These are phyloP conservation scores for Drosophila mercatorum DNA, from an alignment of 2,888 invertebrate genomes.

Conservation along the genomic window DNA sequence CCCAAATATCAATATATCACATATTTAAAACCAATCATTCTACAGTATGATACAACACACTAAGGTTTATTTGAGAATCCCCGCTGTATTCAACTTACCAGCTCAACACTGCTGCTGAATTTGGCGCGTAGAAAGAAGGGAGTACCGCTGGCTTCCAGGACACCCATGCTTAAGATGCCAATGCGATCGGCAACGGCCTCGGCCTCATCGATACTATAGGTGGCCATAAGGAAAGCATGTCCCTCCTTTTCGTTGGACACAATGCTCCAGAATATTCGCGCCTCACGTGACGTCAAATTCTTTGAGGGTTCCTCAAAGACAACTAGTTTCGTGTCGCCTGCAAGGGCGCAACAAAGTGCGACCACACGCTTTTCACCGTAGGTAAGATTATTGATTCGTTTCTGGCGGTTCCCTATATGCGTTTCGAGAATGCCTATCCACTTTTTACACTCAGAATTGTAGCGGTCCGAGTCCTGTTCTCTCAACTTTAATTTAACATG, in stretches of 20 bases:
- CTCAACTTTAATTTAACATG: constrained; percentile 88
- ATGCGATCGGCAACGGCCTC: constrained; percentile 93
- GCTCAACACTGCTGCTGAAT: constrained; percentile 92
- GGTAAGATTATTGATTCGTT: constrained; percentile 86
- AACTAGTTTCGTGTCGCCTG: constrained; percentile 87
- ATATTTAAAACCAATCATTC: no score
- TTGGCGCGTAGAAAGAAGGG: constrained; percentile 91
- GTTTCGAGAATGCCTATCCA: constrained; percentile 88
- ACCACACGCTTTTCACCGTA: constrained; percentile 90
- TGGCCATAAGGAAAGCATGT: constrained; percentile 91
- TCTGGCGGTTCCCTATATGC: constrained; percentile 86
- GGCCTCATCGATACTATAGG: constrained; percentile 95
- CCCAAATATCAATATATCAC: no score
- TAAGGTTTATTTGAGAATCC: neutral
- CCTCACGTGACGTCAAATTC: constrained; percentile 89
- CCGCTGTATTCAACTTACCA: constrained; percentile 11
- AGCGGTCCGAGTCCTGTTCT: constrained; percentile 84
- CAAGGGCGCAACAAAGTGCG: constrained; percentile 89
- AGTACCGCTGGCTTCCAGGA: constrained; percentile 91
- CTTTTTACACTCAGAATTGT: constrained; percentile 87
- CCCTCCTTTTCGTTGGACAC: constrained; percentile 89
- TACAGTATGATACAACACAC: neutral
- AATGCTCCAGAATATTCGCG: constrained; percentile 92
- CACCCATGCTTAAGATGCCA: constrained; percentile 93
- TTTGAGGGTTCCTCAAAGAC: constrained; percentile 75